A percentile compares a stretch with the other conserved stretches of the same genome.
phyloP scores from a whole-genome alignment of 2,113 vertebrate species.

The Rhineura floridana region DNA sequence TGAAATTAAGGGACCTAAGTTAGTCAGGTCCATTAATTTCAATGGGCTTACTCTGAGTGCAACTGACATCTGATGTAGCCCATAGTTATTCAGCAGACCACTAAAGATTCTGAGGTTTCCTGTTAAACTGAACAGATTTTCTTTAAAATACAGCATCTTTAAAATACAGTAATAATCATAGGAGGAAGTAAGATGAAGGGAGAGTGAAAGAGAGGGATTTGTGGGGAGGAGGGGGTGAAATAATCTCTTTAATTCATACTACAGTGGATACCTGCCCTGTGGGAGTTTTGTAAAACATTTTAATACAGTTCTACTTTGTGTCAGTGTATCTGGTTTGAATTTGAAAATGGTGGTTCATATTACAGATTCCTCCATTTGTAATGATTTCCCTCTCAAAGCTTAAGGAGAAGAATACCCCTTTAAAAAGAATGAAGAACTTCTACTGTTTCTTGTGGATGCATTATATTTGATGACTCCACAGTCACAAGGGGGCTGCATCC shows the following conservation, averaged over 20 bases:
- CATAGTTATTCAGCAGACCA: constrained; percentile 38
- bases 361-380: constrained; percentile 40
- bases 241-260: constrained; percentile 19
- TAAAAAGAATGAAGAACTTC: not conserved
- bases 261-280: not conserved
- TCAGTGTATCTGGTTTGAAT: constrained; percentile 33
- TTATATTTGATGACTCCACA: constrained; percentile 16
- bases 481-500: constrained; percentile 15
- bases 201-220: constrained; percentile 27
- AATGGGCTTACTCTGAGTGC: too few species aligned
- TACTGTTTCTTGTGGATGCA: constrained; percentile 25
- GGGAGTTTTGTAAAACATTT: constrained; percentile 21
- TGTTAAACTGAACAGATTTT: constrained; percentile 40
- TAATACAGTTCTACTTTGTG: not conserved
- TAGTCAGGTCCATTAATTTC: too few species aligned
- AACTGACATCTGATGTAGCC: too few species aligned
- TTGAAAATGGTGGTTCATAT: constrained; percentile 36
- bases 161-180: constrained; percentile 16
- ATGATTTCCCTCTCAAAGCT: constrained; percentile 11
- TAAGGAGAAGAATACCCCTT: constrained; percentile 18
- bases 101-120: constrained; percentile 55
- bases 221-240: not conserved
- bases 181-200: constrained; percentile 1
- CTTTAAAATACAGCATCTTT: not conserved
- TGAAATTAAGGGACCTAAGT: too few species aligned